Evolutionary conservation across 2,888 invertebrate species (phyloP).

Genomic region (Pollenia labialis): DNA sequence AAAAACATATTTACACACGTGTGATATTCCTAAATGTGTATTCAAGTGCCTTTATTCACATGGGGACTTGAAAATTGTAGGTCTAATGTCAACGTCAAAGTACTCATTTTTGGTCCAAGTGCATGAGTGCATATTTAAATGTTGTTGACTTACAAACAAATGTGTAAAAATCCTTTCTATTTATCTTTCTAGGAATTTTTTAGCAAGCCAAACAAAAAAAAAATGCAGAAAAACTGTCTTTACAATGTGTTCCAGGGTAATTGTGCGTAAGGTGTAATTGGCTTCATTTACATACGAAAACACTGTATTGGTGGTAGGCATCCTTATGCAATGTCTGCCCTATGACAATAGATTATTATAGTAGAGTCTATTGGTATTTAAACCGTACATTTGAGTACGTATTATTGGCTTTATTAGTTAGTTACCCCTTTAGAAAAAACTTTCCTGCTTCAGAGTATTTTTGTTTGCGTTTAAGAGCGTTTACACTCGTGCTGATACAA

Average conservation of each 20-base stretch:
- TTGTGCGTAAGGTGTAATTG: slow-evolving; percentile 74
- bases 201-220: neutral
- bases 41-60: slow-evolving; percentile 80
- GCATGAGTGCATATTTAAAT: neutral
- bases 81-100: slow-evolving; percentile 67
- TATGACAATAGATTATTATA: slow-evolving; percentile 8
- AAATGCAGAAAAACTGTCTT: slow-evolving; percentile 36
- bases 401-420: slow-evolving; percentile 56
- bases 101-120: neutral
- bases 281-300: slow-evolving; percentile 68
- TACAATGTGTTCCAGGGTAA: slow-evolving; percentile 60
- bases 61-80: slow-evolving; percentile 82
- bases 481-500: neutral
- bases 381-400: slow-evolving; percentile 34
- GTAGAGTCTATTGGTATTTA: slow-evolving; percentile 50
- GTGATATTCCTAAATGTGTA: slow-evolving; percentile 27
- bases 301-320: neutral
- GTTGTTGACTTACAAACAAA: slow-evolving; percentile 35
- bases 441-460: slow-evolving; percentile 18
- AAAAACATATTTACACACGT: neutral
- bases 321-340: slow-evolving; percentile 13
- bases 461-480: slow-evolving; percentile 12
- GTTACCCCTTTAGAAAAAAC: slow-evolving; percentile 27
- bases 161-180: slow-evolving; percentile 45
- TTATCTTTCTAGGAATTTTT: slow-evolving; percentile 26